Conservation (phyloP, 1,140 invertebrate species). For the Neodiprion virginianus region DNA sequence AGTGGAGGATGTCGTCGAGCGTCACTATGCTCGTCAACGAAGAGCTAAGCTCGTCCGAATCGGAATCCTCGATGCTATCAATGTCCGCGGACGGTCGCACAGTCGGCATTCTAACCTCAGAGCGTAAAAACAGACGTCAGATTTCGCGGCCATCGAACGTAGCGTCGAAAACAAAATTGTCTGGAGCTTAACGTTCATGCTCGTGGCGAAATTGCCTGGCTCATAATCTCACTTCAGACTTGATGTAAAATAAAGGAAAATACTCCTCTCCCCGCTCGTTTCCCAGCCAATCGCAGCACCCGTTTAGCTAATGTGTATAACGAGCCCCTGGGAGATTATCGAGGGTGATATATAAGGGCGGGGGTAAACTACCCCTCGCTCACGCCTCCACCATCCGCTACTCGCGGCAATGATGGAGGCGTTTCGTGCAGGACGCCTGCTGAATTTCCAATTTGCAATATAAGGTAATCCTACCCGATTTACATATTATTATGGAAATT, state of each 20-base stretch:
- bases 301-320: slow-evolving; percentile 44
- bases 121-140: no score
- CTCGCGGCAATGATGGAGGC: slow-evolving; percentile 1
- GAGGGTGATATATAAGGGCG: slow-evolving; percentile 24
- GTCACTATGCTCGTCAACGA: no score
- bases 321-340: slow-evolving; percentile 28
- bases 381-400: background rate
- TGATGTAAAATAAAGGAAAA: no score
- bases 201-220: background rate
- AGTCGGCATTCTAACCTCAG: background rate
- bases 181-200: background rate
- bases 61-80: background rate
- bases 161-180: no score
- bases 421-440: background rate
- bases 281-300: slow-evolving; percentile 37
- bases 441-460: slow-evolving; percentile 7
- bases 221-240: background rate
- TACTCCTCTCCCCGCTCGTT: background rate
- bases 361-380: slow-evolving; percentile 3
- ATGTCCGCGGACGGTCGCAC: background rate
- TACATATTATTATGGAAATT: slow-evolving; percentile 8
- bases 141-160: no score
- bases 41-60: no score
- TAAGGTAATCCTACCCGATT: slow-evolving; percentile 3
- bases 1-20: no score